Conservation (phyloP, 2,797 vertebrate species). For the Melanotaenia nigrans region DNA sequence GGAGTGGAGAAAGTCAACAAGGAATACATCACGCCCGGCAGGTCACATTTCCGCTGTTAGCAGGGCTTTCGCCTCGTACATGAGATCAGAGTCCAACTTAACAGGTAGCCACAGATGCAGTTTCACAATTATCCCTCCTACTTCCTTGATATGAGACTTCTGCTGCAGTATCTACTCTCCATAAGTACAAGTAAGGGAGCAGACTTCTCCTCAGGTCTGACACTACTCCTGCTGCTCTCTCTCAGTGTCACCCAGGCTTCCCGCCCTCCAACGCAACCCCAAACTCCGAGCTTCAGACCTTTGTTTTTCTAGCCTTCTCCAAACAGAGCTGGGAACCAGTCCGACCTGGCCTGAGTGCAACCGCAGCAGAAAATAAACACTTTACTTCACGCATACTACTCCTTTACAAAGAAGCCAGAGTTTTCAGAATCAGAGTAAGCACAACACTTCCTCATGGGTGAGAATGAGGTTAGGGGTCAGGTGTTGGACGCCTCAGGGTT, state of each 20-base stretch:
- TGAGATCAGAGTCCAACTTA: conserved; percentile 60
- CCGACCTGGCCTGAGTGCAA: conserved; percentile 75
- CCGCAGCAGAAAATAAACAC: conserved; percentile 79
- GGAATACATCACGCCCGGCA: conserved; percentile 37
- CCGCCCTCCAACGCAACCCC: conserved; percentile 52
- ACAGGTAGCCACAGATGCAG: not conserved
- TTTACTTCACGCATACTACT: conserved; percentile 80
- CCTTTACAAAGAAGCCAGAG: conserved; percentile 71
- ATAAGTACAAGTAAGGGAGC: not conserved
- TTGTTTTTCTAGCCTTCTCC: conserved; percentile 77
- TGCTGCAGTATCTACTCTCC: conserved; percentile 5
- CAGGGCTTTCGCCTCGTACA: conserved; percentile 45
- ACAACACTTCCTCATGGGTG: conserved; percentile 67
- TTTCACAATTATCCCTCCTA: not conserved
- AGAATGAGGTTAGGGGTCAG: conserved; percentile 66
- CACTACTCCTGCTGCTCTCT: conserved; percentile 20
- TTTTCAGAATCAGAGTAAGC: conserved; percentile 58
- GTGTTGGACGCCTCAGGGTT: conserved; percentile 49
- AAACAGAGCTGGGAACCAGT: conserved; percentile 80
- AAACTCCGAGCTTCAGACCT: conserved; percentile 33
- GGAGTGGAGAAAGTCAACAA: conserved; percentile 62
- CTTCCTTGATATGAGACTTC: not conserved
- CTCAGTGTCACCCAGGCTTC: conserved; percentile 27
- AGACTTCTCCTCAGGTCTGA: conserved; percentile 3
- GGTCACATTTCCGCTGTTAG: conserved; percentile 35